Base-by-base conservation (phyloP, 2,888 invertebrate genomes). In the Lasioglossum villosulum region DNA sequence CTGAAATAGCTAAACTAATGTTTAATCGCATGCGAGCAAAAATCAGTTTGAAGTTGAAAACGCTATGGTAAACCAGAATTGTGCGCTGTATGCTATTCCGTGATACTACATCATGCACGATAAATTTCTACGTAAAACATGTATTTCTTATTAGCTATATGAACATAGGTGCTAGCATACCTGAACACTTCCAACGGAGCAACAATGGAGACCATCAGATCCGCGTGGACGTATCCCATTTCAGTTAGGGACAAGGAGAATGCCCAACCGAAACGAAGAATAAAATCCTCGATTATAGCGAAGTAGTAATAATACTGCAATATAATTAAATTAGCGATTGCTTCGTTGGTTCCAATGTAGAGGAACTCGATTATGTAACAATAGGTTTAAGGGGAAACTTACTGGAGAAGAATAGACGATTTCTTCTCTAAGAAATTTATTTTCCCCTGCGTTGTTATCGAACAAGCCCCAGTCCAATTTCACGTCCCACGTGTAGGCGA, bases 381-480 rank as follows among this genome's bases (percentile, higher is more conserved):
- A 14, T 4, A 45, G 42, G 42, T 14, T 42, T 59, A 37, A 1
- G 10, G 1, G 16, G 37, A 19, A 70, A 94, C 96, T 96, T 95
- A 99, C 99, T 95, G 97, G 97, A 42, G 98, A 97, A 34, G 98
- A 98, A 94, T 99, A 99, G 23, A 99, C 99, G 84, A 99, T 98
- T 96, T 99, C 99, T 94, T 99, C 99, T 74, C 99, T 96, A 0
- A 99, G 96, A 94, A 99, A 98, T 94, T 96, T 97, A 96, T 99
- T 98, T 95, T 99, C 99, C 0, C 98, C 98, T 1, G 99, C 97
- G 90, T 98, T 98, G 79, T 97, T 97, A 94, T 99, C 99, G 92
- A 99, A 97, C 76, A 99, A 96, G 0, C 99, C 99, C 99, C 99
- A 99, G 96, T 99, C 99, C 98, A 99, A 98, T 96, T 98, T 98